Evolutionary conservation across 2,797 vertebrate genomes (phyloP).

Genomic region (Spheniscus humboldti): DNA sequence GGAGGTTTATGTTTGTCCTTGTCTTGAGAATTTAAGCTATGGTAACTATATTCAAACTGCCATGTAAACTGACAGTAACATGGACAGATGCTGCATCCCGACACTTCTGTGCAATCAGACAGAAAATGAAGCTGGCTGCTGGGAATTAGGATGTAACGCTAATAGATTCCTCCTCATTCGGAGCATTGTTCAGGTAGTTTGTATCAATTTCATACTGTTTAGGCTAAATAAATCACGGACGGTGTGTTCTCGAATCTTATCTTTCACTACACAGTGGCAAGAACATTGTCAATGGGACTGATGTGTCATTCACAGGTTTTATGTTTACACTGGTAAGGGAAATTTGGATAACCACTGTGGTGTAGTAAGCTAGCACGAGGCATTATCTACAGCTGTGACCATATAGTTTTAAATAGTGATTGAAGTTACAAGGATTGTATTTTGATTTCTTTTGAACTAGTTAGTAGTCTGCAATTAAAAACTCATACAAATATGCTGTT

Average conservation of each 20-base stretch:
- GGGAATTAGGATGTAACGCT: neutral
- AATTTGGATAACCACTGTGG: neutral
- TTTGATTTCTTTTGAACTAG: neutral
- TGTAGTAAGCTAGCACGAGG: neutral
- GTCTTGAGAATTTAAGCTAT: neutral
- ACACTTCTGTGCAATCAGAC: neutral
- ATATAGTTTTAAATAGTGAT: neutral
- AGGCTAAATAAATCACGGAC: neutral
- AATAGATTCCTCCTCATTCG: neutral
- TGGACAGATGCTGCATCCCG: neutral
- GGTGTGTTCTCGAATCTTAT: rapidly evolving
- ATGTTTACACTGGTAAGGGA: neutral
- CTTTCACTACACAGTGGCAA: neutral
- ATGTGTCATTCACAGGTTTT: neutral
- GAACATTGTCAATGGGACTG: neutral
- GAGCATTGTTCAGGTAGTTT: neutral
- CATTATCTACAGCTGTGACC: neutral
- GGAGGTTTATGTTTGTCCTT: neutral
- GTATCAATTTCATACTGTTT: neutral
- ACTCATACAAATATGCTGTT: neutral
- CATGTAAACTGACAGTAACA: neutral
- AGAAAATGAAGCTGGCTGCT: neutral
- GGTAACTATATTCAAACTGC: rapidly evolving
- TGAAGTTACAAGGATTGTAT: neutral
- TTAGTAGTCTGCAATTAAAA: neutral